A percentile compares a stretch with the other conserved stretches of the same genome.
Evolutionary conservation across 2,888 invertebrate genomes (phyloP).

Genomic region (Parnassius smintheus): DNA sequence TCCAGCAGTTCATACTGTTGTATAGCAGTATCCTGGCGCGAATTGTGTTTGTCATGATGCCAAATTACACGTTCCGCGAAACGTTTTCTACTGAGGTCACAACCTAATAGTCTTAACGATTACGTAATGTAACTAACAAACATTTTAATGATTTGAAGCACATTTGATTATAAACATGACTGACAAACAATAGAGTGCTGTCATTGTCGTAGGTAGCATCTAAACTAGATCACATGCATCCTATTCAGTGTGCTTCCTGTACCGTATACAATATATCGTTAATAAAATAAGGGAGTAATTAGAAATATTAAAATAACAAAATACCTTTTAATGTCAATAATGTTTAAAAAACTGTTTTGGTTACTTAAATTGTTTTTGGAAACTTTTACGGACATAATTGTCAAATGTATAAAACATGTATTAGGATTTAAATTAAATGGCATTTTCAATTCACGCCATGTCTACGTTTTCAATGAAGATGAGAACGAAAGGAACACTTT

Average conservation of each 20-base stretch:
- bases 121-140: slow-evolving; percentile 17
- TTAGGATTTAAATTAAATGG: slow-evolving; percentile 7
- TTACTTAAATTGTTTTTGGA: slow-evolving; percentile 14
- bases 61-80: too few species aligned
- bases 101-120: slow-evolving; percentile 5
- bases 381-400: slow-evolving; percentile 11
- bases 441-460: slow-evolving; percentile 7
- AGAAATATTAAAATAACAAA: neutral
- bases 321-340: neutral
- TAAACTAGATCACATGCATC: slow-evolving; percentile 7
- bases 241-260: slow-evolving; percentile 8
- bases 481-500: slow-evolving; percentile 1
- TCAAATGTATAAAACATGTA: slow-evolving; percentile 9
- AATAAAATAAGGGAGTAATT: neutral
- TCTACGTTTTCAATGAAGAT: slow-evolving; percentile 16
- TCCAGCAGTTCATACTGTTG: too few species aligned
- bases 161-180: slow-evolving; percentile 13
- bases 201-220: slow-evolving; percentile 1
- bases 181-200: slow-evolving; percentile 12
- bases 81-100: too few species aligned
- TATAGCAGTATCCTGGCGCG: too few species aligned
- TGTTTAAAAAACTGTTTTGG: slow-evolving; percentile 16
- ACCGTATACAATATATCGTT: slow-evolving; percentile 12
- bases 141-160: slow-evolving; percentile 10
- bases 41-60: too few species aligned